Conservation (phyloP, 2,113 vertebrate genomes). For the Dolichallabes microphthalmus region DNA sequence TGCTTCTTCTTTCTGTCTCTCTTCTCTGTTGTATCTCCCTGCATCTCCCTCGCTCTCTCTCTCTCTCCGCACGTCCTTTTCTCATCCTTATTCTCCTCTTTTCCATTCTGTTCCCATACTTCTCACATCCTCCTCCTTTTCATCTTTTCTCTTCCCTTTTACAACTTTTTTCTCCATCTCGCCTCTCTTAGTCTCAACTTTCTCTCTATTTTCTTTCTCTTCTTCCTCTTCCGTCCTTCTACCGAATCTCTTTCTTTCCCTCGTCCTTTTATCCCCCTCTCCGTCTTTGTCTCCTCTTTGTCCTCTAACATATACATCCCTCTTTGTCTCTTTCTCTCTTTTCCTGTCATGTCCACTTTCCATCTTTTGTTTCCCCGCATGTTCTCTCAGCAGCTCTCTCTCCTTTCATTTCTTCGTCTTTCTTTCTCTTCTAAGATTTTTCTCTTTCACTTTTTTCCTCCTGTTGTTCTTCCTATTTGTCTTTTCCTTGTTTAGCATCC, state of each 20-base stretch:
- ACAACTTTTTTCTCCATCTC: not conserved
- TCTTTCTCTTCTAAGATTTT: not conserved
- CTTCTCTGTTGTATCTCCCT: not conserved
- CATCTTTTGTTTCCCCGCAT: not conserved
- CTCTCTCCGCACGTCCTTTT: not conserved
- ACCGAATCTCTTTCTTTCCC: not conserved
- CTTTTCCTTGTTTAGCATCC: not conserved
- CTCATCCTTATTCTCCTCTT: not conserved
- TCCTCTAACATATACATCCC: not conserved
- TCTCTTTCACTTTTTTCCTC: not conserved
- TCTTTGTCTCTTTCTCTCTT: not conserved
- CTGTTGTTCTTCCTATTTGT: not conserved
- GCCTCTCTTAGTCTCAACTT: not conserved
- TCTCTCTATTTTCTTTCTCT: not conserved
- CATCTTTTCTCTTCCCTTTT: not conserved
- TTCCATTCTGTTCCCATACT: not conserved
- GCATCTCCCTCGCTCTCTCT: not conserved
- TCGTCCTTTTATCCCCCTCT: constrained; percentile 6
- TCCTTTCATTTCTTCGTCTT: not conserved
- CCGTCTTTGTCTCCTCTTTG: not conserved
- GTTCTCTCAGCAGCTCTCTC: not conserved
- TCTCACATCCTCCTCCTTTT: not conserved
- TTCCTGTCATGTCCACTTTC: not conserved
- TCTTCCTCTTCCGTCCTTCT: not conserved
- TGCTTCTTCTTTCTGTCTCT: not conserved